Conservation (phyloP, 1,140 invertebrate species). For the Sycobia sp. region DNA sequence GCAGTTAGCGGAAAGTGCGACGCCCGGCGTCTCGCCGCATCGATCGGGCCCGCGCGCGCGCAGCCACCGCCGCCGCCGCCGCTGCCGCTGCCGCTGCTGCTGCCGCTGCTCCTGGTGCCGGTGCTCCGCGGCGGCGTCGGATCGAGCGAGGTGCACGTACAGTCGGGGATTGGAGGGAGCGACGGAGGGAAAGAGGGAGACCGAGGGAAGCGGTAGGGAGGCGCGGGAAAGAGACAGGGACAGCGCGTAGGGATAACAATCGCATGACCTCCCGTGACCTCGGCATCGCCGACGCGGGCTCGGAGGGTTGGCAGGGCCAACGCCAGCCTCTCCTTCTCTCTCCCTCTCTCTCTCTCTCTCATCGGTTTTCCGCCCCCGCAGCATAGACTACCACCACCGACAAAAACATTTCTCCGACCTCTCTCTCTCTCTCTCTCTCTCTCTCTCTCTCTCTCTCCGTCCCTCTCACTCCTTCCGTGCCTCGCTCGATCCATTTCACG, state of each 20-base stretch:
- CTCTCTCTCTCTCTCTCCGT: slow-evolving; percentile 1
- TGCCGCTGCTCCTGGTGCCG: slow-evolving; percentile 32
- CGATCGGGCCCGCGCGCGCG: slow-evolving; percentile 48
- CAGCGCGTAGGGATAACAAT: slow-evolving; percentile 45
- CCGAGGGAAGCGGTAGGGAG: too few relatives aligned
- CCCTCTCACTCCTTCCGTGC: background rate
- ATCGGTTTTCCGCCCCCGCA: too few relatives aligned
- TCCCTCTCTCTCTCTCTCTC: background rate
- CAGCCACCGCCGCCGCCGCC: slow-evolving; percentile 1
- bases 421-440: too few relatives aligned
- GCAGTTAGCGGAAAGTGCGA: slow-evolving; percentile 56
- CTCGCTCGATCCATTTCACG: too few relatives aligned
- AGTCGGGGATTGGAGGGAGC: too few relatives aligned
- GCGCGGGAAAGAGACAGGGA: too few relatives aligned
- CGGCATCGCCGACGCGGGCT: slow-evolving; percentile 55
- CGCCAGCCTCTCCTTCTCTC: slow-evolving; percentile 28
- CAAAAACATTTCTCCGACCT: too few relatives aligned
- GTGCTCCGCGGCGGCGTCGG: too few relatives aligned
- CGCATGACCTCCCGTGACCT: slow-evolving; percentile 60
- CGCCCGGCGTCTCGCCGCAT: slow-evolving; percentile 61
- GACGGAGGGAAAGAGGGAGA: too few relatives aligned
- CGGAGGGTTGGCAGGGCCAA: slow-evolving; percentile 51
- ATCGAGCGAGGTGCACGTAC: too few relatives aligned
- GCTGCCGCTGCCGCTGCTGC: slow-evolving; percentile 36
- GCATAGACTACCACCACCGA: too few relatives aligned